phyloP scores from a whole-genome alignment of 2,797 vertebrate genomes.

The Amazona ochrocephala region DNA sequence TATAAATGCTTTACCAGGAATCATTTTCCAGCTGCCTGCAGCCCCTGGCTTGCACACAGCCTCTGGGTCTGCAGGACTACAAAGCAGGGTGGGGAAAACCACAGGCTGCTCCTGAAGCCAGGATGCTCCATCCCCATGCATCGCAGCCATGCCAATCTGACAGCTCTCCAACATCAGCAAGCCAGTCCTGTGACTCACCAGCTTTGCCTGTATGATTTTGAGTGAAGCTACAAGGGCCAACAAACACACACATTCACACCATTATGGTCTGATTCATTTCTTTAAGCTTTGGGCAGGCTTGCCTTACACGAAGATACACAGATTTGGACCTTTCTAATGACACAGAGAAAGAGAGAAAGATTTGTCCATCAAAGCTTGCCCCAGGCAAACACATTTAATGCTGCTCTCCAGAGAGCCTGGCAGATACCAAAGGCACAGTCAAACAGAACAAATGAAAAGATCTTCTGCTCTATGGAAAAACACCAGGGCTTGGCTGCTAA shows the following conservation, averaged over 20 bases:
- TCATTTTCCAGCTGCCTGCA: neutral
- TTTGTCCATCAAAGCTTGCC: constrained; percentile 23
- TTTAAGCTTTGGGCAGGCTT: neutral
- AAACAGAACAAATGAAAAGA: constrained; percentile 41
- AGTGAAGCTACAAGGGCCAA: neutral
- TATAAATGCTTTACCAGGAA: neutral
- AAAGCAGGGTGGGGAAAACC: neutral
- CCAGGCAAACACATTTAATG: constrained; percentile 9
- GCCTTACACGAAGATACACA: neutral
- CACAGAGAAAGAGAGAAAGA: neutral
- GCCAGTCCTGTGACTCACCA: neutral
- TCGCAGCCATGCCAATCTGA: neutral
- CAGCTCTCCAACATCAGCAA: neutral
- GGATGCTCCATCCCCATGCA: neutral
- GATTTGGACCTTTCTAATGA: neutral
- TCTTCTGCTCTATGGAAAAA: constrained; percentile 4
- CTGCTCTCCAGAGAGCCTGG: constrained; percentile 10
- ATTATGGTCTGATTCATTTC: neutral
- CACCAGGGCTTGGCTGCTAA: constrained; percentile 25
- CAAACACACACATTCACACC: neutral
- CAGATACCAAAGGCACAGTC: neutral
- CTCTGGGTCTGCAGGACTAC: neutral
- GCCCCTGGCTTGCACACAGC: neutral
- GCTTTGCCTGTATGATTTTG: neutral
- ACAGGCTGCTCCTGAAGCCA: rapidly evolving